Base-by-base conservation (phyloP, 37 sponge, comb jelly and placozoan genomes). In the Beroe forskalii region DNA sequence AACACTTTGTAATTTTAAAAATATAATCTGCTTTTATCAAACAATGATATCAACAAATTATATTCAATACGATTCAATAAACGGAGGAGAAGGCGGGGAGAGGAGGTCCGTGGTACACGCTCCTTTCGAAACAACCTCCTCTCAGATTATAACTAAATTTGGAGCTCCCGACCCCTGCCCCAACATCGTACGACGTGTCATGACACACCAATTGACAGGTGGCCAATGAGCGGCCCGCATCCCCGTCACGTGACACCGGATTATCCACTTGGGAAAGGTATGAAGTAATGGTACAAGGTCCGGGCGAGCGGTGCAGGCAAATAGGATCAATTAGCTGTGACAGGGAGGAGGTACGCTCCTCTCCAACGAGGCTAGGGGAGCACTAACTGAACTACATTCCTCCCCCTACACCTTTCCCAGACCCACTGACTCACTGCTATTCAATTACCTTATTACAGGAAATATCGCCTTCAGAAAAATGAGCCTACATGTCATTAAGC, bases 51-150 rank as follows among this genome's bases (percentile, higher is more conserved):
- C 12, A 48, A 48, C 55, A 48, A 48, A 48, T 69, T 69, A 69
- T 36, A 69, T 69, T 69, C 33, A 69, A 69, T 69, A 69, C 72
- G 72, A 69, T 69, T 69, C 32, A 69, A 69, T 69, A 69, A 69
- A 69, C 12, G 12, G 55, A 69, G 36, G 72, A 36, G 32, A 14
- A 33, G 32, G 72, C 39, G 72, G 72, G 1, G 72, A 14, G 36
- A 69, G 35, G 72, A 36, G 72, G 39, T 17, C 32, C 32, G 8
- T 69, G 72, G 72, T 69, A 69, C 72, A 69, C 72, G 25, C 20
- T n/a, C 55, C 12, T 12, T 48, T 48, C 6, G 55, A 48, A 48
- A 48, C 55, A 48, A 48, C 55, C 55, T 48, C 55, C 12, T 48
- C 12, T 17, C 12, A 48, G 55, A 17, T 6, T 6, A 12, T 48